Conservation (phyloP, 2,888 invertebrate genomes). For the Eilema griseolum region DNA sequence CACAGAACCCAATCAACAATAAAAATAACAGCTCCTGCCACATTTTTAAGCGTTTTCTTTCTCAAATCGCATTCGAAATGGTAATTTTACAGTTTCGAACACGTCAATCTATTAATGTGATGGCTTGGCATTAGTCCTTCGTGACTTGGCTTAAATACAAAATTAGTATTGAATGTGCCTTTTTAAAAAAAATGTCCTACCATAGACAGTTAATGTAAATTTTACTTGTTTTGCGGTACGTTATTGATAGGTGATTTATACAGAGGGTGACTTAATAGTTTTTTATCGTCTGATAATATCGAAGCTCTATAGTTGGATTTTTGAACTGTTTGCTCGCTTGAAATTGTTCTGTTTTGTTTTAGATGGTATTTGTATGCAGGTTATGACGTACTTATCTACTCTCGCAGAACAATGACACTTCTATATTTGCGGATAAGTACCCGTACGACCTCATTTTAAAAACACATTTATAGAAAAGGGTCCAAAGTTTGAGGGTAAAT, state of each 20-base stretch:
- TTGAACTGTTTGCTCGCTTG: not conserved
- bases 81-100: slow-evolving; percentile 85
- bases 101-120: slow-evolving; percentile 84
- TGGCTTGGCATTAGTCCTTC: slow-evolving; percentile 71
- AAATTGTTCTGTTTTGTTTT: slow-evolving; percentile 5
- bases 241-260: slow-evolving; percentile 68
- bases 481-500: too few species aligned
- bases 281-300: slow-evolving; percentile 44
- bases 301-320: slow-evolving; percentile 23
- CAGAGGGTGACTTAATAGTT: slow-evolving; percentile 50
- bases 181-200: slow-evolving; percentile 47
- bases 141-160: slow-evolving; percentile 70
- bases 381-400: not conserved
- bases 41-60: slow-evolving; percentile 62
- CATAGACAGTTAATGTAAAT: slow-evolving; percentile 60
- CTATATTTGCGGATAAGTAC: too few species aligned
- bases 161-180: slow-evolving; percentile 39
- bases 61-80: slow-evolving; percentile 72
- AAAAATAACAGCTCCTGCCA: slow-evolving; percentile 36
- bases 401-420: not conserved
- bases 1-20: slow-evolving; percentile 44
- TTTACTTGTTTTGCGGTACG: slow-evolving; percentile 52
- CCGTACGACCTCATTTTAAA: too few species aligned
- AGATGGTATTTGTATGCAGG: not conserved
- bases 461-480: too few species aligned